Conservation (phyloP, 2,797 vertebrate genomes). For the Caiman crocodilus region DNA sequence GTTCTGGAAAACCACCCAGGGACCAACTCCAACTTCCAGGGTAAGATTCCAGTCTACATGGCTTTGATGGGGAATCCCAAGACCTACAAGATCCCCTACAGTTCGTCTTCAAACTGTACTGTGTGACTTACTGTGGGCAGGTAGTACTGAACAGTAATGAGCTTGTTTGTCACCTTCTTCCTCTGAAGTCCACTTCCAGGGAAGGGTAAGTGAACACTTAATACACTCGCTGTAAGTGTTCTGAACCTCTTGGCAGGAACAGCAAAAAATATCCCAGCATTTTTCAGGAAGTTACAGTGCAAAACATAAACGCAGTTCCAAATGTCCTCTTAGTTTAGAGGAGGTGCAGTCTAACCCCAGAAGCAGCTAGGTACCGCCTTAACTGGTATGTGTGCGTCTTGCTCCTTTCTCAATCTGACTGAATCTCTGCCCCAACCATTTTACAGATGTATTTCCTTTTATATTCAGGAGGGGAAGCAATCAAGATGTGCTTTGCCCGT, state of each 20-base stretch:
- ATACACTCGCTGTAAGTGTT: background rate
- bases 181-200: background rate
- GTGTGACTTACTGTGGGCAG: background rate
- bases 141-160: background rate
- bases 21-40: slow-evolving; percentile 89
- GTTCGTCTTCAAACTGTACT: background rate
- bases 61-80: background rate
- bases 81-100: slow-evolving; percentile 29
- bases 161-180: background rate
- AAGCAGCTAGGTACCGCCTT: background rate
- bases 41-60: slow-evolving; percentile 76
- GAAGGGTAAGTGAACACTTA: background rate
- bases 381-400: background rate
- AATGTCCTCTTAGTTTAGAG: background rate
- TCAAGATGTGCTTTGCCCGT: too few relatives aligned
- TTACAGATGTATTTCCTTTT: too few relatives aligned
- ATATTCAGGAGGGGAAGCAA: too few relatives aligned
- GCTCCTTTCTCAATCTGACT: background rate
- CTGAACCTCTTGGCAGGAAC: too few relatives aligned
- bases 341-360: background rate
- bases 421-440: background rate
- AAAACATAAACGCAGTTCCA: background rate
- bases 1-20: slow-evolving; percentile 93
- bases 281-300: slow-evolving; percentile 11
- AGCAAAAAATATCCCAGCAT: too few relatives aligned